Evolutionary conservation across 2,113 vertebrate genomes (phyloP).

Genomic region (Globicephala melas): DNA sequence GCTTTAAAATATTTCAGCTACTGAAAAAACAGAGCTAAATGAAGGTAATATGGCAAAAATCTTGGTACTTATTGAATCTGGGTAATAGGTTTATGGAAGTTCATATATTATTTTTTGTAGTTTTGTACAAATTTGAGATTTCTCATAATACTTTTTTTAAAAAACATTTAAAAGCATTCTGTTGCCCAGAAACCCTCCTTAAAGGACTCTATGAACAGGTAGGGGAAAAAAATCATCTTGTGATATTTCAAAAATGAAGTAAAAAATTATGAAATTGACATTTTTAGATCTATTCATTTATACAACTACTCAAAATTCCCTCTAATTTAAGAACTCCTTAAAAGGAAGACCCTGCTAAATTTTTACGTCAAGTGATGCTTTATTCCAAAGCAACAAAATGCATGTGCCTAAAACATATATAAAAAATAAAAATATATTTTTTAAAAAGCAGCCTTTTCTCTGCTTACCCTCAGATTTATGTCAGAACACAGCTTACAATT

Average conservation of each 20-base stretch:
- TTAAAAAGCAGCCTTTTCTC: neutral
- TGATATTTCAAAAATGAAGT: conserved; percentile 4
- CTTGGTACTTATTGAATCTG: neutral
- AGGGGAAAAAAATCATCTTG: neutral
- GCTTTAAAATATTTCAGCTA: neutral
- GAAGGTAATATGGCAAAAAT: neutral
- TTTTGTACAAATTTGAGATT: neutral
- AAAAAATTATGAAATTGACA: conserved; percentile 8
- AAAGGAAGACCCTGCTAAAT: conserved; percentile 28
- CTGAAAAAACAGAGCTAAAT: conserved; percentile 25
- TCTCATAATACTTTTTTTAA: neutral
- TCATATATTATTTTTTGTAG: neutral
- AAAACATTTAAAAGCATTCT: neutral
- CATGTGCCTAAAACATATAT: neutral
- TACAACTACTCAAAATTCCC: neutral
- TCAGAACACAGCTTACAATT: neutral
- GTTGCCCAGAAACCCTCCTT: neutral
- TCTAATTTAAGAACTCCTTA: neutral
- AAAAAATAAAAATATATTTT: neutral
- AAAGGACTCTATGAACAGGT: neutral
- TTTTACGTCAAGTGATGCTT: conserved; percentile 17
- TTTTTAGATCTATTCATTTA: conserved; percentile 12
- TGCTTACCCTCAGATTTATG: neutral
- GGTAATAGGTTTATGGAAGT: neutral
- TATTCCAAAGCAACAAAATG: conserved; percentile 43